Evolutionary conservation across 2,113 vertebrate species (phyloP).

Genomic region (Campylomormyrus tamandua): DNA sequence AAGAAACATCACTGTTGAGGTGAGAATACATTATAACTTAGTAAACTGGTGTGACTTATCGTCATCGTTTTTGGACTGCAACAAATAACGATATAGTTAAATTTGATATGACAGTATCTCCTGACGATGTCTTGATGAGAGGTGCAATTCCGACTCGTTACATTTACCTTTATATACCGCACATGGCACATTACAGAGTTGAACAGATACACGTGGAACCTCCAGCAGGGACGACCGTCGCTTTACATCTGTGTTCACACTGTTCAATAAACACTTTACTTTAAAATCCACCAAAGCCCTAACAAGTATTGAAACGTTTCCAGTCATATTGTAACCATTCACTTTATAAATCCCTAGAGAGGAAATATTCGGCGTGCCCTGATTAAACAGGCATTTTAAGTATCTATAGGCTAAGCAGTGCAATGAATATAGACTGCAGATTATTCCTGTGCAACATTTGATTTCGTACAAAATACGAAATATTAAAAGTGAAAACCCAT

Average conservation of each 20-base stretch:
- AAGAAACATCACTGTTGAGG: not conserved
- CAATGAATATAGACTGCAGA: not conserved
- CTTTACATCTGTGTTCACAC: not conserved
- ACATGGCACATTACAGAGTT: not conserved
- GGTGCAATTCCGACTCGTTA: not conserved
- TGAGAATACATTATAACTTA: not conserved
- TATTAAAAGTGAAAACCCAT: not conserved
- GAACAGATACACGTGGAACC: not conserved
- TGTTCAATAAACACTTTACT: not conserved
- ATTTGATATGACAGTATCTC: not conserved
- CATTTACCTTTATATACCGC: not conserved
- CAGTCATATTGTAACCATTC: not conserved
- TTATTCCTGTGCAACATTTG: not conserved
- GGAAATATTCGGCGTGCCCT: not conserved
- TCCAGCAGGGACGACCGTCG: not conserved
- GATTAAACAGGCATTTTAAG: not conserved
- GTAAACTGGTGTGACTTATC: not conserved
- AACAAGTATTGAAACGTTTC: not conserved
- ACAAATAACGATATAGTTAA: not conserved
- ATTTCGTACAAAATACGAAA: not conserved
- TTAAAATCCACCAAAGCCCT: not conserved
- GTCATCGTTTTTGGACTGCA: not conserved
- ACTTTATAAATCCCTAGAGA: not conserved
- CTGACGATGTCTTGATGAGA: not conserved
- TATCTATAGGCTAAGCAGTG: not conserved